A percentile compares a stretch with the other conserved stretches of the same genome.
Conservation (phyloP, 2,888 invertebrate genomes). For the Koerneria pararmatus region DNA sequence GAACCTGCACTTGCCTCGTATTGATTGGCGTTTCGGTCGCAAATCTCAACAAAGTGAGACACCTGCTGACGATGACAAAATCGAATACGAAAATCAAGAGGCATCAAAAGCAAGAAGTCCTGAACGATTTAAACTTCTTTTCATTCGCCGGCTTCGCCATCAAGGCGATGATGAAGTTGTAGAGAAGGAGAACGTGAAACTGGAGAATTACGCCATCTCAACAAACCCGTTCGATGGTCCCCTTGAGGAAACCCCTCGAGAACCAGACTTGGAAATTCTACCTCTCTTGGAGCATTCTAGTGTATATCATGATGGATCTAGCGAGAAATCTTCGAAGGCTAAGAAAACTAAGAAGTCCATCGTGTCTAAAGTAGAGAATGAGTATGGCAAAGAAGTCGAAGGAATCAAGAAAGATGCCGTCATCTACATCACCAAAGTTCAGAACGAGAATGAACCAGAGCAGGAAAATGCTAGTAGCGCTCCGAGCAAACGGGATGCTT, state of each 20-base stretch:
- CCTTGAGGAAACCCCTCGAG: slow-evolving; percentile 14
- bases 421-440: slow-evolving; percentile 19
- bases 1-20: too few species aligned
- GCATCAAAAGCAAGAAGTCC: too few species aligned
- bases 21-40: too few species aligned
- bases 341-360: slow-evolving; percentile 9
- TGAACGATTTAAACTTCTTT: too few species aligned
- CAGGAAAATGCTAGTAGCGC: slow-evolving; percentile 2
- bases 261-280: slow-evolving; percentile 8
- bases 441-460: slow-evolving; percentile 14
- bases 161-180: slow-evolving; percentile 13
- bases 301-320: slow-evolving; percentile 8
- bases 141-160: slow-evolving; percentile 8
- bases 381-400: slow-evolving; percentile 1
- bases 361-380: slow-evolving; percentile 6
- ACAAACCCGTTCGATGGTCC: slow-evolving; percentile 17
- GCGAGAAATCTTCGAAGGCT: slow-evolving; percentile 9
- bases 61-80: too few species aligned
- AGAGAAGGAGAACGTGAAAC: slow-evolving; percentile 12
- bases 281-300: slow-evolving; percentile 12
- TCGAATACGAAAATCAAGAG: too few species aligned
- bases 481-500: not conserved
- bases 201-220: slow-evolving; percentile 15
- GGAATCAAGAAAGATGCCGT: slow-evolving; percentile 9
- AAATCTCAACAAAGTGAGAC: too few species aligned